phyloP scores from a whole-genome alignment of 2,113 vertebrate species.

The Crypturellus undulatus region DNA sequence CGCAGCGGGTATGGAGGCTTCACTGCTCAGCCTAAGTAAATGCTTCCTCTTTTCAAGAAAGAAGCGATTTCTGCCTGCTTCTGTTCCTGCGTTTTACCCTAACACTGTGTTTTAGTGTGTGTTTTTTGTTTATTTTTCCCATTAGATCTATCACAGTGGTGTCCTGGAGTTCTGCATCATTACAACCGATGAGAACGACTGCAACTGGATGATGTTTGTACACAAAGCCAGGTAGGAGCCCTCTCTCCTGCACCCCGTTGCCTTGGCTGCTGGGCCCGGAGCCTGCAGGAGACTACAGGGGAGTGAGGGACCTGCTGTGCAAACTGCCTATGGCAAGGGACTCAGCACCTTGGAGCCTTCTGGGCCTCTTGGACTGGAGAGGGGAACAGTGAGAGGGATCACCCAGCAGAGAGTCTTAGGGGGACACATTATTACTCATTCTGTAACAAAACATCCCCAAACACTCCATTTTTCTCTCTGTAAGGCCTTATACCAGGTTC shows the following conservation, averaged over 20 bases:
- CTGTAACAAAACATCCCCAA: not conserved
- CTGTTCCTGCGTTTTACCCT: not conserved
- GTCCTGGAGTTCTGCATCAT: conserved; percentile 92
- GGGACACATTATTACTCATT: not conserved
- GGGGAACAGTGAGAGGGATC: not conserved
- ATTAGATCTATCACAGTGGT: conserved; percentile 91
- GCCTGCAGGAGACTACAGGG: not conserved
- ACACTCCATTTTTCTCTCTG: not conserved
- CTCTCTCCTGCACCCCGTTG: not conserved
- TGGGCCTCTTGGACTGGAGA: not conserved
- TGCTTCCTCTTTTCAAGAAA: not conserved
- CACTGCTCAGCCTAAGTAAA: not conserved
- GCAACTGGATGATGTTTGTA: conserved; percentile 99
- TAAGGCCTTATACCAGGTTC: not conserved
- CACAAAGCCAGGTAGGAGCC: conserved; percentile 90
- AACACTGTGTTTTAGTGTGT: not conserved
- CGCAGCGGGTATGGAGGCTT: not conserved
- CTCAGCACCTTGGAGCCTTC: accelerated
- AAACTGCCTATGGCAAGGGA: not conserved
- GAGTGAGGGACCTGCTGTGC: not conserved
- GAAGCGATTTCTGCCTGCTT: not conserved
- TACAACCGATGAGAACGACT: conserved; percentile 93
- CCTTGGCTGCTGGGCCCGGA: not conserved
- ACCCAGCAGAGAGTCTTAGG: not conserved
- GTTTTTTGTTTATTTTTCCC: not conserved